phyloP scores from a whole-genome alignment of 2,113 vertebrate species.

The Alethe diademata region DNA sequence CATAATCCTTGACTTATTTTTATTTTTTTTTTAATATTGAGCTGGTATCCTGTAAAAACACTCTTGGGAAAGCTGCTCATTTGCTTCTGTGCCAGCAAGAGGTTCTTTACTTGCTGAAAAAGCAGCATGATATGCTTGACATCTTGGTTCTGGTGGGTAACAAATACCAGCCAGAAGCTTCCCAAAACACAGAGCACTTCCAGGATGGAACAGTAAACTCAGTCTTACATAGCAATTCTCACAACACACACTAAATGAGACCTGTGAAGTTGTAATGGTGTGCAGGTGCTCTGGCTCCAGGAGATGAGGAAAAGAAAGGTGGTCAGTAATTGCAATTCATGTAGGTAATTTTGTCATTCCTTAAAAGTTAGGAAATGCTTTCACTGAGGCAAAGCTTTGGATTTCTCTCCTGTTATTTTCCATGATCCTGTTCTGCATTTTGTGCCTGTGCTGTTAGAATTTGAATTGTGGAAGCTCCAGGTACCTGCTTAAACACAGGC shows the following conservation, averaged over 20 bases:
- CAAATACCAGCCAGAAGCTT: neutral
- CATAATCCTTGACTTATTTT: slow-evolving; percentile 38
- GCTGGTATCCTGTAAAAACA: slow-evolving; percentile 25
- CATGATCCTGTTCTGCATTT: neutral
- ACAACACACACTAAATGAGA: neutral
- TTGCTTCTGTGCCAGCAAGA: slow-evolving; percentile 1
- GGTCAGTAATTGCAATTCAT: neutral
- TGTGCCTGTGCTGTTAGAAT: neutral
- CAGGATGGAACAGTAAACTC: neutral
- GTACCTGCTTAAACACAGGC: neutral
- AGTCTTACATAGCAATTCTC: neutral
- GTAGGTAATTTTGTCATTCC: neutral
- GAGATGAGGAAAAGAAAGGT: neutral
- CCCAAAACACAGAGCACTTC: neutral
- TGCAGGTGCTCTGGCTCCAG: neutral
- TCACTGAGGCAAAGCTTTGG: neutral
- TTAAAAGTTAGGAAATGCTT: neutral
- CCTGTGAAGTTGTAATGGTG: neutral
- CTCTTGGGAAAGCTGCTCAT: slow-evolving; percentile 8
- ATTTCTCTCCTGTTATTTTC: neutral
- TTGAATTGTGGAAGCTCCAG: neutral
- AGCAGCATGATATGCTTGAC: neutral
- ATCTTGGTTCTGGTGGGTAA: slow-evolving; percentile 3
- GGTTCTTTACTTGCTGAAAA: neutral
- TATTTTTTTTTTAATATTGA: slow-evolving; percentile 56